Evolutionary conservation across 2,888 invertebrate genomes (phyloP).

Genomic region (Athalia rosae): DNA sequence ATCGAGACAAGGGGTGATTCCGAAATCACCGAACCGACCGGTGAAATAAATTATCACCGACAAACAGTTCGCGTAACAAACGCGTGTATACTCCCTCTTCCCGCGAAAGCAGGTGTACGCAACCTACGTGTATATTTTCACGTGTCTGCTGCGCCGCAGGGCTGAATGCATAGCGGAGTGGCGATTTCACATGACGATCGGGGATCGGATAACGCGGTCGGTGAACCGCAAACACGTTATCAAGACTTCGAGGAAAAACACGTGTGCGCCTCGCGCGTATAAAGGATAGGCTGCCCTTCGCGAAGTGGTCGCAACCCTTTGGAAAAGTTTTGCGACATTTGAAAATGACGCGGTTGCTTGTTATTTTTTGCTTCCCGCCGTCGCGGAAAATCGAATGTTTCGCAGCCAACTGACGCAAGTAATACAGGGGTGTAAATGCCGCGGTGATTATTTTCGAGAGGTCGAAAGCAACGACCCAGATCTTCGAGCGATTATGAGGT

Average conservation of each 20-base stretch:
- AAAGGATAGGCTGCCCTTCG: not conserved
- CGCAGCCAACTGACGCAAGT: too few species aligned
- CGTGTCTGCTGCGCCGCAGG: too few species aligned
- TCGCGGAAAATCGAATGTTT: too few species aligned
- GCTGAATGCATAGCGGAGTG: not conserved
- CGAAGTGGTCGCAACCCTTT: conserved; percentile 23
- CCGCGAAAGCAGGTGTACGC: too few species aligned
- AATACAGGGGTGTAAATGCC: not conserved
- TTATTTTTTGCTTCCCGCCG: conserved; percentile 1
- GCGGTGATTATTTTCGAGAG: not conserved
- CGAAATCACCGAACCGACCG: too few species aligned
- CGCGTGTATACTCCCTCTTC: too few species aligned
- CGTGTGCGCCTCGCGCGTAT: too few species aligned
- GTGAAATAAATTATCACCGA: too few species aligned
- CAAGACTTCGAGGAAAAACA: conserved; percentile 15
- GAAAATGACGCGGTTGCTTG: not conserved
- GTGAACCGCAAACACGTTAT: conserved; percentile 23
- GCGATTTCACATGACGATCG: not conserved
- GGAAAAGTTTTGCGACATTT: conserved; percentile 3
- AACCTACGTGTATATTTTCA: too few species aligned
- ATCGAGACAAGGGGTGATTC: too few species aligned
- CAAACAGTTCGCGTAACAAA: too few species aligned
- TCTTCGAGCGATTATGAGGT: not conserved
- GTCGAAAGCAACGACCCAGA: not conserved
- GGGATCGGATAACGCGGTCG: not conserved